These are phyloP conservation scores for Drosophila nr. perissopoda DNA, from an alignment of 2,888 invertebrate species.

Conservation along the genomic window DNA sequence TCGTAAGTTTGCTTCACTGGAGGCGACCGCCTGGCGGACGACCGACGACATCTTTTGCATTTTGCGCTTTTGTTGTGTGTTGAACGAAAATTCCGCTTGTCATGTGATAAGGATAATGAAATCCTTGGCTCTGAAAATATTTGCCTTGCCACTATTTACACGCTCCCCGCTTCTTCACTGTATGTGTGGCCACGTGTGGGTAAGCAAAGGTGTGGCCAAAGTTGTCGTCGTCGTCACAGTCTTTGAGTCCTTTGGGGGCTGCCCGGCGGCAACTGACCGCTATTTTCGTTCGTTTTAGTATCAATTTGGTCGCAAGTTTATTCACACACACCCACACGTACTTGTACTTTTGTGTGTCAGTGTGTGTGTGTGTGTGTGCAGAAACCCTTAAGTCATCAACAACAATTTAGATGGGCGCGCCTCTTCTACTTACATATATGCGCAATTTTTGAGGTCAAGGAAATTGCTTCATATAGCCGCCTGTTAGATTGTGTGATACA, in stretches of 20 bases:
- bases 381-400: constrained; percentile 75
- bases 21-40: constrained; percentile 57
- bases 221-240: constrained; percentile 54
- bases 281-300: constrained; percentile 61
- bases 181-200: constrained; percentile 52
- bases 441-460: constrained; percentile 75
- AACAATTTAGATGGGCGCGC: constrained; percentile 47
- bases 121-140: constrained; percentile 83
- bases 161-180: not conserved
- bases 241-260: constrained; percentile 70
- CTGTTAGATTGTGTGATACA: constrained; percentile 16
- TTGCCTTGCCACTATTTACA: constrained; percentile 73
- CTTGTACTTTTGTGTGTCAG: constrained; percentile 26
- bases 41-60: constrained; percentile 67
- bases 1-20: constrained; percentile 42
- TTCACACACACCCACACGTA: constrained; percentile 28
- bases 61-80: constrained; percentile 57
- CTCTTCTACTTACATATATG: constrained; percentile 36
- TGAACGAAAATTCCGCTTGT: constrained; percentile 65
- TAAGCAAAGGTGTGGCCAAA: constrained; percentile 79
- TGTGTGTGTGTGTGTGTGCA: constrained; percentile 27
- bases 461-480: constrained; percentile 57
- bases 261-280: constrained; percentile 34
- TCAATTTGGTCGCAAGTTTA: constrained; percentile 77
- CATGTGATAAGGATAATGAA: constrained; percentile 83